A percentile compares a stretch with the other conserved stretches of the same genome.
phyloP scores from a whole-genome alignment of 2,113 vertebrate species.

The Trichechus manatus region DNA sequence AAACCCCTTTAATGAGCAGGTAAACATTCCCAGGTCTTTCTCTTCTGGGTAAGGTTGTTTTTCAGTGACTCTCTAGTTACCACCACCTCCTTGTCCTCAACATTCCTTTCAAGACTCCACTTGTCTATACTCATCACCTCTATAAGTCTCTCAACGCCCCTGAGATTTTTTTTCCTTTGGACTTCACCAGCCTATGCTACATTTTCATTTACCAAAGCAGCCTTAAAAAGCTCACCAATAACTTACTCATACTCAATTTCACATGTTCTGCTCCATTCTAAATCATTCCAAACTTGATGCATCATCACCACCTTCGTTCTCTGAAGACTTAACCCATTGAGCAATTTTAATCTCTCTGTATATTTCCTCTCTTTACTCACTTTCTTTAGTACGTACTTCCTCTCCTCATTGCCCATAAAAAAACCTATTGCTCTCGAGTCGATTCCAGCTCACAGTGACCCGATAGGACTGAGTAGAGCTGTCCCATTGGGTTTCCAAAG shows the following conservation, averaged over 20 bases:
- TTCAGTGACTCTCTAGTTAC: neutral
- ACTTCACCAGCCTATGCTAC: neutral
- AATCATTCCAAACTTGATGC: neutral
- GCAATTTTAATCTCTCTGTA: neutral
- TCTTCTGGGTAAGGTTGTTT: neutral
- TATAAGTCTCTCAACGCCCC: neutral
- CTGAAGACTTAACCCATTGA: neutral
- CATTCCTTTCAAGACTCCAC: neutral
- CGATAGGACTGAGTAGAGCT: too few relatives aligned
- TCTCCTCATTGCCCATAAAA: neutral
- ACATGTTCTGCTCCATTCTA: neutral
- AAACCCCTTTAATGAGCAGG: neutral
- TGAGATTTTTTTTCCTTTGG: neutral
- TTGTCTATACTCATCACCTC: neutral
- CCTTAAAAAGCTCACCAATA: neutral
- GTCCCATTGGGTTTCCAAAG: too few relatives aligned
- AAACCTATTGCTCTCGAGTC: too few relatives aligned
- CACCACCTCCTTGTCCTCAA: neutral
- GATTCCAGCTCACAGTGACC: too few relatives aligned
- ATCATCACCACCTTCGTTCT: neutral
- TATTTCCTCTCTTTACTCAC: constrained; percentile 13
- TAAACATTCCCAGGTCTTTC: neutral
- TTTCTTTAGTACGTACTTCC: neutral
- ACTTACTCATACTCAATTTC: neutral
- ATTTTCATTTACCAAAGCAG: neutral